Evolutionary conservation across 2,113 vertebrate genomes (phyloP), one percentile per base, ranked within the genome.

Genomic region (Hymenochirus boettgeri): DNA sequence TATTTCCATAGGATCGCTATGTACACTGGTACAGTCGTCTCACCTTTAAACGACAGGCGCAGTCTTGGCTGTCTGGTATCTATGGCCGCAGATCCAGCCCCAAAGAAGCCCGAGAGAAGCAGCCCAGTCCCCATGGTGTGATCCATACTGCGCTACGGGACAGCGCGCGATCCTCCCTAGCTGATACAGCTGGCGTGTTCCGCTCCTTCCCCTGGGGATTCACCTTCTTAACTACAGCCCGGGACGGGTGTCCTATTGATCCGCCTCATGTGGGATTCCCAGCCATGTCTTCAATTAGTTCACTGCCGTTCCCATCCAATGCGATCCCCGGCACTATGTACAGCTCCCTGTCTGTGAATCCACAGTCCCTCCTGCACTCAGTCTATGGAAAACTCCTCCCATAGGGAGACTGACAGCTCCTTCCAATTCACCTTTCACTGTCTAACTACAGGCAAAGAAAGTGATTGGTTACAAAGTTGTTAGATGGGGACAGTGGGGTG

Each of bases 41-140:
- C 88, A 93, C 91, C 91, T 91, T 88, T 88, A 73, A 90, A 83
- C 59, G 91, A 84, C 72, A 91, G 83, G 39, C 90, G 87, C 63
- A 93, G 63, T 67, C 91, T 84, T 39, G 91, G 89, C 37, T 85
- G 84, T 35, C 80, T 71, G 1, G 75, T 83, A 23, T 85, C 82
- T 22, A 79, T 67, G 1, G 81, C 29, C 1, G 73, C 79, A 48
- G 74, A 76, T 59, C 73, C 76, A 12, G 69, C 50, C 62, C 78
- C 69, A 3, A 26, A 26, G 78, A 66, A 21, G 72, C 75, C 72
- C 86, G 73, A 31, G 79, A 76, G 67, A 77, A 73, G 17, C 73
- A 75, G 57, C 71, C 75, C 0, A 83, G 55, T n/a, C 22, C 73
- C 69, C 69, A 75, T 60, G n/a, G 59, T 57, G 72, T 24, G 48